Percentiles rank a stretch among this genome's conserved stretches.
phyloP scores from a whole-genome alignment of 2,888 invertebrate species.

The Drosophila recens region DNA sequence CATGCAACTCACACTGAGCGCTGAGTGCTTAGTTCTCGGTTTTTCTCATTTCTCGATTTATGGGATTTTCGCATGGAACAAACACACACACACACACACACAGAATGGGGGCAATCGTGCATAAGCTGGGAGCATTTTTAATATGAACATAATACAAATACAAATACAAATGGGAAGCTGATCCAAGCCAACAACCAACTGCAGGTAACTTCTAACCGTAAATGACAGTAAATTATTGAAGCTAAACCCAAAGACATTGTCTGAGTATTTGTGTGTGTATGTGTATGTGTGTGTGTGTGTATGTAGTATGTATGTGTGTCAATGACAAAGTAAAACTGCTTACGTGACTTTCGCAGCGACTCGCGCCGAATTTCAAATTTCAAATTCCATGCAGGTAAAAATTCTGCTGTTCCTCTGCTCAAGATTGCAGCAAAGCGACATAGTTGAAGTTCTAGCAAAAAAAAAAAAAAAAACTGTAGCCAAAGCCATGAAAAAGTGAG shows the following conservation, averaged over 20 bases:
- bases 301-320: constrained; percentile 30
- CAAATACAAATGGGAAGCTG: constrained; percentile 33
- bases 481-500: constrained; percentile 72
- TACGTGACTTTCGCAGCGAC: constrained; percentile 61
- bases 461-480: constrained; percentile 8
- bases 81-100: constrained; percentile 6
- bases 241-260: constrained; percentile 58
- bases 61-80: constrained; percentile 28
- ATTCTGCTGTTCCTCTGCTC: constrained; percentile 53
- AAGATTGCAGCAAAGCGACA: constrained; percentile 68
- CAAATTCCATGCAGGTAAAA: constrained; percentile 76
- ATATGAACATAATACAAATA: constrained; percentile 54
- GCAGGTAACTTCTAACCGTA: constrained; percentile 72
- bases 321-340: constrained; percentile 76
- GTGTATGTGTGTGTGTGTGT: constrained; percentile 12
- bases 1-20: constrained; percentile 1
- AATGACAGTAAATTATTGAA: constrained; percentile 83
- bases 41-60: neutral
- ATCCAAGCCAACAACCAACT: constrained; percentile 24
- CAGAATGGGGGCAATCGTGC: constrained; percentile 64
- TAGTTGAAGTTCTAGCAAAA: constrained; percentile 21
- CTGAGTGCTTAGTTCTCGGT: constrained; percentile 8
- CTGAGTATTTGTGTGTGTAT: constrained; percentile 7
- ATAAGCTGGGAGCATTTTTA: constrained; percentile 58
- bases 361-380: constrained; percentile 62